Evolutionary conservation across 2,888 invertebrate genomes (phyloP).

Genomic region (Xestia xanthographa): DNA sequence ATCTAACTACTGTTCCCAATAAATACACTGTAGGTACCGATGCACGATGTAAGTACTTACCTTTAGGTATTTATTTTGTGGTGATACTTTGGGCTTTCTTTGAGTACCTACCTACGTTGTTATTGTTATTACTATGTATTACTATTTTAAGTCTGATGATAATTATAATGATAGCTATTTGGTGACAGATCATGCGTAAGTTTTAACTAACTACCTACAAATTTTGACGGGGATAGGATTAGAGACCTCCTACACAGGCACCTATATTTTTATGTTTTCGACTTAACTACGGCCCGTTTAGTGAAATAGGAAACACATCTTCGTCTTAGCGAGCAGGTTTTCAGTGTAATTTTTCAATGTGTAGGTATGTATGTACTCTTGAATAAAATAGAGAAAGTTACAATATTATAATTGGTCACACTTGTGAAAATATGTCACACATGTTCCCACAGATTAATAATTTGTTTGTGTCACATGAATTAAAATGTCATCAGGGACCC

Average conservation of each 20-base stretch:
- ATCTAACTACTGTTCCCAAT: not conserved
- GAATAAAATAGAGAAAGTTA: not conserved
- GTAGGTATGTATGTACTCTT: too few species aligned
- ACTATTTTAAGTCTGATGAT: too few species aligned
- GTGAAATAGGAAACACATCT: too few species aligned
- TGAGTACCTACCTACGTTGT: not conserved
- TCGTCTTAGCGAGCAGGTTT: not conserved
- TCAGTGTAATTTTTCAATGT: too few species aligned
- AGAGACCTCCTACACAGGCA: not conserved
- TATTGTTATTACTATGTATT: too few species aligned
- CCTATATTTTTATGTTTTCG: not conserved
- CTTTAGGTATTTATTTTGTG: not conserved
- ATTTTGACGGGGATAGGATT: not conserved
- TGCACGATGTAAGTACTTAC: not conserved
- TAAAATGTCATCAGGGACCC: not conserved
- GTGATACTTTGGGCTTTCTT: not conserved
- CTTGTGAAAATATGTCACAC: conserved; percentile 23
- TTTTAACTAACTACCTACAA: not conserved
- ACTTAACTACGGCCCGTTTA: not conserved
- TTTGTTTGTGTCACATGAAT: not conserved
- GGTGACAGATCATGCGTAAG: not conserved
- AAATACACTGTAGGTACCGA: not conserved
- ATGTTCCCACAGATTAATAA: conserved; percentile 29
- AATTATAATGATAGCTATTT: not conserved
- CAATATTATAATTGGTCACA: conserved; percentile 22